Conservation (phyloP, 2,797 vertebrate species). For the Scarus forsteni region DNA sequence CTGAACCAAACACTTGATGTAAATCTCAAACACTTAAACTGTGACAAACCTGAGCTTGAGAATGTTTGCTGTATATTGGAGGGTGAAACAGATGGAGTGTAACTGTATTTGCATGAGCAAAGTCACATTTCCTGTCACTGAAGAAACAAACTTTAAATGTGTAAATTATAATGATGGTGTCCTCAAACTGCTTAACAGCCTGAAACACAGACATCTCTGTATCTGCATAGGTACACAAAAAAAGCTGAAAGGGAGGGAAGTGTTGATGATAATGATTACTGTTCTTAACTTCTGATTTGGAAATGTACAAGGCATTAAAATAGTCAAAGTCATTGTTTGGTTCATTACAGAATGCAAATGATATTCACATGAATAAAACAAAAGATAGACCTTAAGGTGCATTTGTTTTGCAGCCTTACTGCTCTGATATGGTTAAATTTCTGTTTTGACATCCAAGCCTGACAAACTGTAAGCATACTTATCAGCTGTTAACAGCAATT, state of each 20-base stretch:
- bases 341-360: constrained; percentile 10
- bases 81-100: constrained; percentile 57
- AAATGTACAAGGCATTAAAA: no score
- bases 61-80: constrained; percentile 34
- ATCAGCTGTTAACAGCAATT: no score
- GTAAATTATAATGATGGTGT: constrained; percentile 20
- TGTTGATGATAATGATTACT: background rate
- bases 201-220: constrained; percentile 21
- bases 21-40: constrained; percentile 13
- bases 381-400: background rate
- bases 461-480: no score
- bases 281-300: background rate
- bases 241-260: background rate
- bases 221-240: no score
- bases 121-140: constrained; percentile 36
- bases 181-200: constrained; percentile 1
- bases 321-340: background rate
- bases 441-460: no score
- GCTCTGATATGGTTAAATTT: no score
- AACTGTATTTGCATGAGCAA: constrained; percentile 53
- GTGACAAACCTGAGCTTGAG: constrained; percentile 23
- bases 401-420: no score
- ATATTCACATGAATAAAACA: constrained; percentile 14
- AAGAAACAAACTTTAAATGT: constrained; percentile 14
- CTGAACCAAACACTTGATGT: constrained; percentile 31